Percentiles rank a stretch among this genome's conserved stretches.
phyloP scores from a whole-genome alignment of 2,888 invertebrate genomes.

The Caradrina clavipalpis region DNA sequence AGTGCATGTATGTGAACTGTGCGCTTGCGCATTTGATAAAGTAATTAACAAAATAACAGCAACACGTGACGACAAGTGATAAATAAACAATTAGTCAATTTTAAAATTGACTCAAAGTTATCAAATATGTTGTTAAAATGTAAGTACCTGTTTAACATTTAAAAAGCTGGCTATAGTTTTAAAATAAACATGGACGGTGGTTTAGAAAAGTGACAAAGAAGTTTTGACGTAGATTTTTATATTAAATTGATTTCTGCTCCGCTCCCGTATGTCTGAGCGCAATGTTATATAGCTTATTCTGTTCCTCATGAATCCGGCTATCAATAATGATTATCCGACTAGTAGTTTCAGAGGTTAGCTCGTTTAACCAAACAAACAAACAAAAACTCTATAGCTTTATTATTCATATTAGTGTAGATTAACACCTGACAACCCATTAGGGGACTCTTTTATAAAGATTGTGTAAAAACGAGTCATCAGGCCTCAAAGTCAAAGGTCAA shows the following conservation, averaged over 20 bases:
- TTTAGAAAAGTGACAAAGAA: not conserved
- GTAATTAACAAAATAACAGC: slow-evolving; percentile 42
- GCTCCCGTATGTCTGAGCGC: no score
- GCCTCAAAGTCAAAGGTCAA: not conserved
- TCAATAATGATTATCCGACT: no score
- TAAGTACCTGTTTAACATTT: slow-evolving; percentile 35
- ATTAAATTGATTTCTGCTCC: no score
- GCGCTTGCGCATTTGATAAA: slow-evolving; percentile 36
- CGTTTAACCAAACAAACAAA: no score
- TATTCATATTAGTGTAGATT: no score
- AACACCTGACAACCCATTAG: not conserved
- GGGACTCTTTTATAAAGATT: not conserved
- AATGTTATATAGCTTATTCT: no score
- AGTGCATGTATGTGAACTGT: slow-evolving; percentile 53
- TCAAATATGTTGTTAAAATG: slow-evolving; percentile 51
- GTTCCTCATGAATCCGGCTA: no score
- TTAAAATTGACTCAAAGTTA: slow-evolving; percentile 2
- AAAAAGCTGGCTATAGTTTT: slow-evolving; percentile 27
- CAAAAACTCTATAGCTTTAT: no score
- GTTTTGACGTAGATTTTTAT: not conserved
- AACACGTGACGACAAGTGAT: slow-evolving; percentile 21
- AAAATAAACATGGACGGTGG: slow-evolving; percentile 8
- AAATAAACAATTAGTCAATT: slow-evolving; percentile 8
- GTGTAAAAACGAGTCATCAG: not conserved
- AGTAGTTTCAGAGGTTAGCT: no score